A percentile compares a stretch with the other conserved stretches of the same genome.
Evolutionary conservation across 2,888 invertebrate genomes (phyloP).

Genomic region (Phymatocera aterrima): DNA sequence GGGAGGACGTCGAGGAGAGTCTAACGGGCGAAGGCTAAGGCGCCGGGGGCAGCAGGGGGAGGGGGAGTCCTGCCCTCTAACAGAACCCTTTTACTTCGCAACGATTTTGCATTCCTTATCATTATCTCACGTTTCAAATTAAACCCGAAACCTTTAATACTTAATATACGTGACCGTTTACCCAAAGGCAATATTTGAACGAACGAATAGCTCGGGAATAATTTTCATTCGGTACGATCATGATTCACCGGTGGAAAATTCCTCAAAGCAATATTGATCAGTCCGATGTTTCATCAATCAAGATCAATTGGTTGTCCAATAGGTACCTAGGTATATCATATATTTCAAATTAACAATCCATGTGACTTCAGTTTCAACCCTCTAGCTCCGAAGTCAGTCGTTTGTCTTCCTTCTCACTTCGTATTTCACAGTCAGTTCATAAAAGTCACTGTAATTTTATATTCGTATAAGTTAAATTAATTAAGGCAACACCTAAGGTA

Average conservation of each 20-base stretch:
- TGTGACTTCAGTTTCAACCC: not conserved
- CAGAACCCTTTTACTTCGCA: slow-evolving; percentile 6
- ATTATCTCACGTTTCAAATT: slow-evolving; percentile 20
- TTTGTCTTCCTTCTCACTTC: slow-evolving; percentile 4
- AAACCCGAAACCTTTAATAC: not conserved
- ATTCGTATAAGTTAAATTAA: slow-evolving; percentile 29
- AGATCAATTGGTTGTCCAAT: not conserved
- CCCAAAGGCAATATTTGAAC: not conserved
- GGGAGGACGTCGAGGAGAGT: not conserved
- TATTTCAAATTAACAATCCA: not conserved
- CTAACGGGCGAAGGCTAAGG: not conserved
- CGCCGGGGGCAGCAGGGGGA: no score
- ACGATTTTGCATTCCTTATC: not conserved
- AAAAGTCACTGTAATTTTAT: not conserved
- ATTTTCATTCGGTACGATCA: not conserved
- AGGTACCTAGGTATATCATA: no score
- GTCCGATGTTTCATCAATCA: not conserved
- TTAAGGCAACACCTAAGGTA: slow-evolving; percentile 21
- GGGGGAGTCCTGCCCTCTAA: no score
- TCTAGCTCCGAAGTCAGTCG: not conserved
- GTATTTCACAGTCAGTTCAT: not conserved
- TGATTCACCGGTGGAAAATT: not conserved
- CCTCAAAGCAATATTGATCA: not conserved
- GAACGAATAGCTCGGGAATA: not conserved
- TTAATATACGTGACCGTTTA: not conserved